Base-by-base conservation (phyloP, 1,140 invertebrate species). In the Acromyrmex heyeri region DNA sequence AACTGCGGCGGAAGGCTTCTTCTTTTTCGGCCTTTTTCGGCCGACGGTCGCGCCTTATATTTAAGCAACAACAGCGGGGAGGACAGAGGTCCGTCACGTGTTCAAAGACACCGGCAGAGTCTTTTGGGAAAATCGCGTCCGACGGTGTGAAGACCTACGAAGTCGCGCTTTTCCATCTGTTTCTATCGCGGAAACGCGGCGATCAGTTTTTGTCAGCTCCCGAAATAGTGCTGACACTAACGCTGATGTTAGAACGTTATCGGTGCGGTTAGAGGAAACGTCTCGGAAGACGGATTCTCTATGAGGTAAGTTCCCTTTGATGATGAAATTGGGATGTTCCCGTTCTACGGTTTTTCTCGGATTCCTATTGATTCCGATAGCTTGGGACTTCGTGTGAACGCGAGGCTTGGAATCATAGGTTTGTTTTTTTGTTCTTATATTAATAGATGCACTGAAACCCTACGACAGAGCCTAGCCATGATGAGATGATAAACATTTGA, bases 191-290 rank as follows among this genome's bases (percentile, higher is more conserved):
- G 79, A 87, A 85, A 81, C 27, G 50, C 21, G 59, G 76, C 70
- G 72, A 87, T 87, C 57, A 53, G 64, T 86, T 14, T 57, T 50
- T 76, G 81, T 90, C 81, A 82, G 21, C 5, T 85, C 89, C 72
- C 59, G 76, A 90, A 90, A 90, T 90, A 88, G 64, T 64, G 12
- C 30, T 55, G 88, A 88, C 69, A 87, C 38, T 55, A 16, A 4
- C n/a, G 55, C 73, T 77, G 59, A 82, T 90, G 59, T 73, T 69
- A 50, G 75, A 86, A 79, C 70, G 21, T 85, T 89, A 89, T 90
- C 86, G 81, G 34, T 57, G 55, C 73, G 48, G 67, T 53, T 48
- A 38, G 21, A 57, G 34, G 34, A 78, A 87, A 34, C 34, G 18
- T 12, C 18, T 70, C 12, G 44, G 18, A 30, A 21, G 76, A 10